These are phyloP conservation scores for Lasiurus borealis DNA, from an alignment of 2,113 vertebrate species.

Conservation along the genomic window DNA sequence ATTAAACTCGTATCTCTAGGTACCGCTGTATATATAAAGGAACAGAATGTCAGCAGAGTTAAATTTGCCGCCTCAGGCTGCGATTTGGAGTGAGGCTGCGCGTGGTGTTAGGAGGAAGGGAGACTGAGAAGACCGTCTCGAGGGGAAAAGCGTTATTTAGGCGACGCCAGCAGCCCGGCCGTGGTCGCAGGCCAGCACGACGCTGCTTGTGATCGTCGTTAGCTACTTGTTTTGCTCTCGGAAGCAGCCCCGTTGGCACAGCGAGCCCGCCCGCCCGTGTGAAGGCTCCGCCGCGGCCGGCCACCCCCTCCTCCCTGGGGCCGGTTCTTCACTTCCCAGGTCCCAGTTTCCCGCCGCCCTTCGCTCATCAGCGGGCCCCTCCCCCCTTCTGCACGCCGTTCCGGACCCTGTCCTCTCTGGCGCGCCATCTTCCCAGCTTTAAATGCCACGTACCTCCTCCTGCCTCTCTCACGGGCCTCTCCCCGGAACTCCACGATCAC, in stretches of 20 bases:
- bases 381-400: no score
- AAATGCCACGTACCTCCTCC: no score
- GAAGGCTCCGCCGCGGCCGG: fast-evolving
- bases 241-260: background rate
- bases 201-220: background rate
- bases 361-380: background rate
- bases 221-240: background rate
- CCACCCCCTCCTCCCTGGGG: background rate
- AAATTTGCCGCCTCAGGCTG: background rate
- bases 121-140: background rate
- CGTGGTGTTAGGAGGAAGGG: background rate
- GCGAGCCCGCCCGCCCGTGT: no score
- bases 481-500: no score
- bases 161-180: background rate
- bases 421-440: no score
- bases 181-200: fast-evolving
- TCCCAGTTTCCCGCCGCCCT: background rate
- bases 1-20: no score
- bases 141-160: background rate
- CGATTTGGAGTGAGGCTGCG: background rate
- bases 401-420: no score
- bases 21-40: background rate
- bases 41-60: background rate
- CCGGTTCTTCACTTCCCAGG: fast-evolving
- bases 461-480: no score